Conservation (phyloP, 1,140 invertebrate genomes). For the Habropoda laboriosa region DNA sequence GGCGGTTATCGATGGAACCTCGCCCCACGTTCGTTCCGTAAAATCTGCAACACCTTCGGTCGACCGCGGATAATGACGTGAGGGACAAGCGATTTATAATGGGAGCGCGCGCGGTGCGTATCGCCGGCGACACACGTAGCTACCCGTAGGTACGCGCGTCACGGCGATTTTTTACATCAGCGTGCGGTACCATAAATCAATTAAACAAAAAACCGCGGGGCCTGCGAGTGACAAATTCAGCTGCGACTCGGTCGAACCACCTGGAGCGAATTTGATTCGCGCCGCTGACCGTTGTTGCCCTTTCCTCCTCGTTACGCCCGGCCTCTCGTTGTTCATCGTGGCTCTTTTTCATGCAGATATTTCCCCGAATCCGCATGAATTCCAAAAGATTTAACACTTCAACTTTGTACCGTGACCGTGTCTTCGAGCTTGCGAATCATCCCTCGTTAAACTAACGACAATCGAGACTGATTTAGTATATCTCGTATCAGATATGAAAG, state of each 20-base stretch:
- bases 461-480: no score
- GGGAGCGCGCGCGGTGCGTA: constrained; percentile 1
- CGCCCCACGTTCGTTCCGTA: no score
- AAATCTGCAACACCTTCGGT: neutral
- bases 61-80: constrained; percentile 2
- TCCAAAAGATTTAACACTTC: no score
- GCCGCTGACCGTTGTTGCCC: constrained; percentile 1
- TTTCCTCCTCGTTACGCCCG: constrained; percentile 25
- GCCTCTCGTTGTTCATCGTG: neutral
- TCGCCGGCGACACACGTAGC: neutral
- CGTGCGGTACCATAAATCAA: constrained; percentile 50
- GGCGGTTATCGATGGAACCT: no score
- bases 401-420: no score
- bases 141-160: neutral
- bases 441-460: no score
- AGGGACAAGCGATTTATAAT: constrained; percentile 36
- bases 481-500: no score
- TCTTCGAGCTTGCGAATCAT: no score
- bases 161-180: constrained; percentile 47
- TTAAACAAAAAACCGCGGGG: constrained; percentile 49
- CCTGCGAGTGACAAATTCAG: constrained; percentile 50
- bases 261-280: constrained; percentile 46
- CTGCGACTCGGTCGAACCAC: constrained; percentile 41
- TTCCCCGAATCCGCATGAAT: neutral
- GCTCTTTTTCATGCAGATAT: neutral